Percentiles rank a stretch among this genome's conserved stretches.
phyloP scores from a whole-genome alignment of 2,113 vertebrate species.

The Semnornis frantzii region DNA sequence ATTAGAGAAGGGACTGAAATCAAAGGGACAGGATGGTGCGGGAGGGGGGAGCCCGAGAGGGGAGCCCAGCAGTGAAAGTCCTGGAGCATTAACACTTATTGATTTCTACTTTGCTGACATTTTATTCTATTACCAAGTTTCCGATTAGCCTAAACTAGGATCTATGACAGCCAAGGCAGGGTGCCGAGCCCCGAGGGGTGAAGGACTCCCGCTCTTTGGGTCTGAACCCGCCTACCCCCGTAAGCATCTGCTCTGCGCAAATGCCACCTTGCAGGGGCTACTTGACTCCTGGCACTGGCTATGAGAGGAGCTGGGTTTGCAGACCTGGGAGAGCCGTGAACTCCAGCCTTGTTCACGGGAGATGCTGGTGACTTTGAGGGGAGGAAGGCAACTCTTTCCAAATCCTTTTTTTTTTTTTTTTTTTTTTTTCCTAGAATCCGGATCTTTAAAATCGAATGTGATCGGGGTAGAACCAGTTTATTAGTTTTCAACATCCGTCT shows the following conservation, averaged over 20 bases:
- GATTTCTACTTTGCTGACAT: conserved; percentile 74
- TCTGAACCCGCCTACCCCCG: background rate
- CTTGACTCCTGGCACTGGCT: background rate
- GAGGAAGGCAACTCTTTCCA: background rate
- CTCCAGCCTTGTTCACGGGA: background rate
- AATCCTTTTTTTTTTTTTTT: background rate
- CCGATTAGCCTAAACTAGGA: conserved; percentile 65
- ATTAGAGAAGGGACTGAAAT: conserved; percentile 77
- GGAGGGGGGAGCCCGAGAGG: background rate
- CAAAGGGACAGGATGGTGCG: conserved; percentile 67
- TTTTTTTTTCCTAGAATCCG: too few species aligned
- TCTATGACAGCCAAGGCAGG: background rate
- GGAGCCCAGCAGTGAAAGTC: conserved; percentile 72
- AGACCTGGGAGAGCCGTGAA: background rate
- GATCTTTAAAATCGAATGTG: background rate
- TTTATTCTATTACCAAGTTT: conserved; percentile 77
- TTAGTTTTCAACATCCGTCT: background rate
- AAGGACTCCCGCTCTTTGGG: background rate
- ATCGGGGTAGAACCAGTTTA: background rate
- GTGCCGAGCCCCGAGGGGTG: background rate
- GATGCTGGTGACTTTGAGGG: background rate
- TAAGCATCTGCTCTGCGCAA: background rate
- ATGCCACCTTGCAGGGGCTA: background rate
- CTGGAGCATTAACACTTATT: conserved; percentile 66
- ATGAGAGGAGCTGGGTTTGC: accelerated